Conservation (phyloP, 1,140 invertebrate species). For the Ditylenchus dipsaci region DNA sequence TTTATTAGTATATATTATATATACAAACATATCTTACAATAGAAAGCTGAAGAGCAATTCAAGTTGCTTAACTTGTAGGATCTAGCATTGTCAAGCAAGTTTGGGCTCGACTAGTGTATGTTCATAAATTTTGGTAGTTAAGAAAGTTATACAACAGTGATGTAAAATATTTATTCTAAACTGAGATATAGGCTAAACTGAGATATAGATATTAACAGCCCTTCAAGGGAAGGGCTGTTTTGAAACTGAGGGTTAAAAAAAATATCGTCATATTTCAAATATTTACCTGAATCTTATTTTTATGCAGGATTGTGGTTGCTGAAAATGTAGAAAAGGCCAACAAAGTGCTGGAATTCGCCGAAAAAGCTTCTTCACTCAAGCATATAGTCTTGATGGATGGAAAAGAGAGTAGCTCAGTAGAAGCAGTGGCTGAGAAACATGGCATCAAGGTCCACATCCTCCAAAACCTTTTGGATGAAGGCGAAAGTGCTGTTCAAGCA, state of each 20-base stretch:
- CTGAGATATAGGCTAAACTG: too few relatives aligned
- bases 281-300: neutral
- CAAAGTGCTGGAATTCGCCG: slow-evolving; percentile 31
- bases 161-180: too few relatives aligned
- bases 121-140: too few relatives aligned
- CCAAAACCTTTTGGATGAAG: slow-evolving; percentile 17
- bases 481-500: neutral
- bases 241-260: slow-evolving; percentile 59
- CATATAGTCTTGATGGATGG: slow-evolving; percentile 35
- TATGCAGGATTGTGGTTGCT: slow-evolving; percentile 26
- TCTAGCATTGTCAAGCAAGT: too few relatives aligned
- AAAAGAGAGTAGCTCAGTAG: neutral
- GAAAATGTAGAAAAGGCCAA: slow-evolving; percentile 36
- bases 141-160: too few relatives aligned
- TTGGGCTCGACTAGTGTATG: too few relatives aligned
- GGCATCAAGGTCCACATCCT: slow-evolving; percentile 30
- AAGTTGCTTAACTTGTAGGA: too few relatives aligned
- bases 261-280: neutral
- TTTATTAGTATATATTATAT: too few relatives aligned
- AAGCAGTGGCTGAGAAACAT: neutral
- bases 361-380: slow-evolving; percentile 26
- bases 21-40: too few relatives aligned
- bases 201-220: too few relatives aligned
- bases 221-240: too few relatives aligned
- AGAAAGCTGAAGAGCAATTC: too few relatives aligned